phyloP scores from a whole-genome alignment of 2,888 invertebrate genomes.

The Spodoptera picta region DNA sequence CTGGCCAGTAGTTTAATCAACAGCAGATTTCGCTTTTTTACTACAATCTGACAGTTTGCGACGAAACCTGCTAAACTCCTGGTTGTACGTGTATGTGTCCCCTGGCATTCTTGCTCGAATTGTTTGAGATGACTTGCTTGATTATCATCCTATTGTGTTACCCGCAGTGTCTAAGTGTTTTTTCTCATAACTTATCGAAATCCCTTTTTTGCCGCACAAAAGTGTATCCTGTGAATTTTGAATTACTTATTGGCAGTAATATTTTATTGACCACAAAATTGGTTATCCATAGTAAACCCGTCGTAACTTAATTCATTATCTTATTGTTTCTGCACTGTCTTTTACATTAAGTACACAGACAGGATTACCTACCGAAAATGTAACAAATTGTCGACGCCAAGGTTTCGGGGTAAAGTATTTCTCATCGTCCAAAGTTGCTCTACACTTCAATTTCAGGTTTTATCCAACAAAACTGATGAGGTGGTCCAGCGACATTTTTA shows the following conservation, averaged over 20 bases:
- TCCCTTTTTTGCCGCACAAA: constrained; percentile 18
- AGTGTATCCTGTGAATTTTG: background rate
- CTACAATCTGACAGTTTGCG: constrained; percentile 27
- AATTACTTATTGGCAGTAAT: too few relatives aligned
- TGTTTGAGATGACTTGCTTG: constrained; percentile 39
- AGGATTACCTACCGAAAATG: constrained; percentile 1
- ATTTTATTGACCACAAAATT: too few relatives aligned
- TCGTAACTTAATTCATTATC: too few relatives aligned
- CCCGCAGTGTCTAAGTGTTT: constrained; percentile 23
- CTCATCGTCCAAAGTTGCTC: too few relatives aligned
- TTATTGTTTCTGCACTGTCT: too few relatives aligned
- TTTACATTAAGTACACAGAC: background rate
- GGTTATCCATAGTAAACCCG: too few relatives aligned
- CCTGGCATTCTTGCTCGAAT: constrained; percentile 36
- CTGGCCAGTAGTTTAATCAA: constrained; percentile 54
- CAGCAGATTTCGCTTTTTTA: constrained; percentile 47
- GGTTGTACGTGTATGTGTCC: constrained; percentile 35
- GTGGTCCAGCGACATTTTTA: constrained; percentile 10
- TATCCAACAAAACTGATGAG: background rate
- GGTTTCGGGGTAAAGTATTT: background rate
- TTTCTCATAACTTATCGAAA: constrained; percentile 3
- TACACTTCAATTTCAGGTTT: too few relatives aligned
- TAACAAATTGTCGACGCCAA: background rate
- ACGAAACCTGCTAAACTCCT: constrained; percentile 40
- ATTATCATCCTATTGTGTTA: constrained; percentile 16